phyloP scores from a whole-genome alignment of 1,140 invertebrate genomes.

The Aphis craccivora region DNA sequence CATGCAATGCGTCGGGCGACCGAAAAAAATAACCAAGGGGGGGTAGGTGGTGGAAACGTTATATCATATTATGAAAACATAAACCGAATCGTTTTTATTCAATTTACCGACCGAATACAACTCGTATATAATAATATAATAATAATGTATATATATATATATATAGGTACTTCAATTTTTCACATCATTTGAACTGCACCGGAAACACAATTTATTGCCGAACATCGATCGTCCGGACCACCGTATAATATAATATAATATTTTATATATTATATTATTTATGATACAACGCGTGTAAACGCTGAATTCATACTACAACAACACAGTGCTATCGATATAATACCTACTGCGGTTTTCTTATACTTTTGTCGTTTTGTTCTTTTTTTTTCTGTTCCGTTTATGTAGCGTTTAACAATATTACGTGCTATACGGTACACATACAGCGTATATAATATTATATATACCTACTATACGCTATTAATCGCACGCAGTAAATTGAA shows the following conservation, averaged over 20 bases:
- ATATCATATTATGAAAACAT: neutral
- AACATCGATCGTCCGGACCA: neutral
- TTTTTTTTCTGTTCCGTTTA: neutral
- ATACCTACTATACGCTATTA: too few species aligned
- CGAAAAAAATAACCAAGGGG: neutral
- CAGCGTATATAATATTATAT: neutral
- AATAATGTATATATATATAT: too few species aligned
- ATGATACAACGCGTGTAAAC: neutral
- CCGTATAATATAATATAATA: neutral
- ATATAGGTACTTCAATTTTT: neutral
- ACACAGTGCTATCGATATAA: neutral
- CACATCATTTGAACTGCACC: neutral
- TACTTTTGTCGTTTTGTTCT: neutral
- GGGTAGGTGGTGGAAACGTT: neutral
- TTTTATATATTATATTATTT: slow-evolving; percentile 10
- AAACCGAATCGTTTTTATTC: neutral
- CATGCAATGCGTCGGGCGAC: too few species aligned
- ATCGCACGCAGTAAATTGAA: neutral
- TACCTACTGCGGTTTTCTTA: neutral
- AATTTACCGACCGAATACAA: neutral
- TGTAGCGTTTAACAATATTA: neutral
- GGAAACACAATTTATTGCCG: neutral
- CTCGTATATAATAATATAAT: too few species aligned
- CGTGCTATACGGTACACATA: neutral
- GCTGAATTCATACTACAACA: neutral